Evolutionary conservation across 2,113 vertebrate species (phyloP).

Genomic region (Anser brachyrhynchus): DNA sequence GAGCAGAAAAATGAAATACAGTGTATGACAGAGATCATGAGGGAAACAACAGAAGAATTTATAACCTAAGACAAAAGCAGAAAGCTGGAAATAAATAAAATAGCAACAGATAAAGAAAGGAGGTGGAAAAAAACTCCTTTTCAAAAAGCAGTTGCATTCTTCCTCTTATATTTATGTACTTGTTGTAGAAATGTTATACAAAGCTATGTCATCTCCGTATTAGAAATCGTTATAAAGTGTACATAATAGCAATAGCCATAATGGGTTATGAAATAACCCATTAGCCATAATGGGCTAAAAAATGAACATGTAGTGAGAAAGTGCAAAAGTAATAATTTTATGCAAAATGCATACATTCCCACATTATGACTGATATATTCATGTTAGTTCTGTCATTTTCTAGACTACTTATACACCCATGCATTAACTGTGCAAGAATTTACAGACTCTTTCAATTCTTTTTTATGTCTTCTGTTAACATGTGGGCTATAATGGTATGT

Average conservation of each 20-base stretch:
- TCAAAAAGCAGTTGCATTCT: not conserved
- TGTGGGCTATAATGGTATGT: not conserved
- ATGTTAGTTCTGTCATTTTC: not conserved
- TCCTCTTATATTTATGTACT: not conserved
- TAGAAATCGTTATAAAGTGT: not conserved
- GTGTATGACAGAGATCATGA: not conserved
- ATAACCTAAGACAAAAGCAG: not conserved
- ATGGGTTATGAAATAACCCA: not conserved
- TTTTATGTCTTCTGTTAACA: not conserved
- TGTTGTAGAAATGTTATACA: not conserved
- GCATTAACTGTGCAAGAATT: not conserved
- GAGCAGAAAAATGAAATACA: not conserved
- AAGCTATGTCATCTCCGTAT: not conserved
- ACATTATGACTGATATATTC: not conserved
- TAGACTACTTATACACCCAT: not conserved
- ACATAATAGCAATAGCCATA: not conserved
- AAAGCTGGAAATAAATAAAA: not conserved
- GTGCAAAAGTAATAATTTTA: not conserved
- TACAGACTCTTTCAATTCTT: not conserved
- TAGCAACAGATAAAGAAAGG: rapidly evolving
- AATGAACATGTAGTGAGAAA: not conserved
- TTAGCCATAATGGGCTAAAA: not conserved
- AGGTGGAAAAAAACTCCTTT: not conserved
- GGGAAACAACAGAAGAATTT: not conserved
- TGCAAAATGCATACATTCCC: not conserved